phyloP scores from a whole-genome alignment of 2,113 vertebrate genomes.

The Chaetodon auriga region DNA sequence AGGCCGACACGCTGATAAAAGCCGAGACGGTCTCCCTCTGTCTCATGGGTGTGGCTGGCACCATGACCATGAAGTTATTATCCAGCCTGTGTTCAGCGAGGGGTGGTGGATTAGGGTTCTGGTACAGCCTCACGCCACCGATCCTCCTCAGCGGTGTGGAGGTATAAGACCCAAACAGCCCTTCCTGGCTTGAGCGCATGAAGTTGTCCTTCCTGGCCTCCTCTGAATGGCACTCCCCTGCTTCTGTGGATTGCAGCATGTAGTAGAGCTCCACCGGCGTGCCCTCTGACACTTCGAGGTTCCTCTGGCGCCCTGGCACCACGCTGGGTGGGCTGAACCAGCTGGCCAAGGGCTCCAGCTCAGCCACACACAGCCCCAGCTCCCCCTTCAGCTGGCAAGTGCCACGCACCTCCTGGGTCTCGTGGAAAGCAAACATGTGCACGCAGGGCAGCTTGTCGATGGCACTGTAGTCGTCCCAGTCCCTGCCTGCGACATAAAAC shows the following conservation, averaged over 20 bases:
- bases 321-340: conserved; percentile 89
- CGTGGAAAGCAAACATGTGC: conserved; percentile 92
- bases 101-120: conserved; percentile 81
- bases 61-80: conserved; percentile 87
- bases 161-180: conserved; percentile 80
- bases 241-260: conserved; percentile 82
- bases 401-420: conserved; percentile 91
- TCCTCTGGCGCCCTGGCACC: conserved; percentile 86
- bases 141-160: conserved; percentile 88
- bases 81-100: conserved; percentile 90
- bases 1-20: conserved; percentile 86
- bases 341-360: conserved; percentile 88
- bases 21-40: conserved; percentile 91
- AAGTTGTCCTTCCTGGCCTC: conserved; percentile 87
- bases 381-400: conserved; percentile 88
- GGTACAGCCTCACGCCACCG: conserved; percentile 87
- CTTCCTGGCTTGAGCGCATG: conserved; percentile 89
- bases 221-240: conserved; percentile 85
- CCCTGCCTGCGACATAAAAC: conserved; percentile 91
- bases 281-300: conserved; percentile 80
- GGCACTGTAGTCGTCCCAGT: conserved; percentile 90
- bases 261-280: conserved; percentile 95
- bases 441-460: conserved; percentile 91
- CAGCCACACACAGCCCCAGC: conserved; percentile 91
- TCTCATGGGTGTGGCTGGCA: conserved; percentile 89